Evolutionary conservation across 2,113 vertebrate species (phyloP).

Genomic region (Eurypyga helias): DNA sequence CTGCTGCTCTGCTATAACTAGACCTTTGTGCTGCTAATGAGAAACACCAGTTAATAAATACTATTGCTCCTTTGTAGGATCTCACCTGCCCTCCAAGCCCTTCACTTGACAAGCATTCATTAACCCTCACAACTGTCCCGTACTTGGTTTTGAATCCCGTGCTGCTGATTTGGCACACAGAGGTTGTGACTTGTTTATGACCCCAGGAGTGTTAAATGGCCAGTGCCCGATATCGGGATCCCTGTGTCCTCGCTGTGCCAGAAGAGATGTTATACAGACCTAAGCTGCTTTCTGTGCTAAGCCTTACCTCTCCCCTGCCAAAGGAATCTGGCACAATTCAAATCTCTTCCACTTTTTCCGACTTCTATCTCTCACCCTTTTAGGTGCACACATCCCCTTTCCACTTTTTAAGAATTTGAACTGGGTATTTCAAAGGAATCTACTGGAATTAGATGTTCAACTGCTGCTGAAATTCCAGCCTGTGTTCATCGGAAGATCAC

Average conservation of each 20-base stretch:
- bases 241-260: background rate
- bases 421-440: background rate
- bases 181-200: background rate
- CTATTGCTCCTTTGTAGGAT: background rate
- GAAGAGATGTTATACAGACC: background rate
- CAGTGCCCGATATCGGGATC: background rate
- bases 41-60: background rate
- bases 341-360: background rate
- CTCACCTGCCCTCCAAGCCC: background rate
- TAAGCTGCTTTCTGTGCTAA: background rate
- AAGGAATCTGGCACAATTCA: background rate
- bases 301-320: background rate
- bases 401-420: background rate
- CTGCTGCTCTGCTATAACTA: background rate
- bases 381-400: background rate
- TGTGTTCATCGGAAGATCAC: background rate
- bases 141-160: background rate
- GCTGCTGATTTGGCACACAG: background rate
- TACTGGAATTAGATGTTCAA: background rate
- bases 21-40: background rate
- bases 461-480: background rate
- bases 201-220: background rate
- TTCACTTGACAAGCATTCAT: background rate
- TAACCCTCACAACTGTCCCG: background rate
- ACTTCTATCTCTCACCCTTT: rapidly evolving